phyloP scores from a whole-genome alignment of 1,140 invertebrate species.

The Euschistus heros region DNA sequence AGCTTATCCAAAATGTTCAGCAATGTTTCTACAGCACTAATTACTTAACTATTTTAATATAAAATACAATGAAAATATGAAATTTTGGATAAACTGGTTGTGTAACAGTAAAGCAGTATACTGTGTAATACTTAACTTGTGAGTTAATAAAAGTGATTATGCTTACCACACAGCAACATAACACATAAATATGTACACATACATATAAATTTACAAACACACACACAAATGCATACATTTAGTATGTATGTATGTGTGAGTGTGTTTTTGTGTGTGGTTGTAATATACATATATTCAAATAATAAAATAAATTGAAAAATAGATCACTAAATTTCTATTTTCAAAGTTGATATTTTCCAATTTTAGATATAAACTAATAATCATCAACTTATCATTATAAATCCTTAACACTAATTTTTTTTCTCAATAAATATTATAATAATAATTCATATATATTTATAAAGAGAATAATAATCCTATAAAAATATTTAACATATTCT shows the following conservation, averaged over 20 bases:
- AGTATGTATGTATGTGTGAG: not conserved
- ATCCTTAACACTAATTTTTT: too few relatives aligned
- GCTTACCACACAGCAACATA: not conserved
- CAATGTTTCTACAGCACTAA: constrained; percentile 1
- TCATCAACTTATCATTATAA: too few relatives aligned
- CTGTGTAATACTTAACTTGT: constrained; percentile 1
- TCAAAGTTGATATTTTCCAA: too few relatives aligned
- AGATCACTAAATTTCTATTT: too few relatives aligned
- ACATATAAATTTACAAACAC: not conserved
- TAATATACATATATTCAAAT: too few relatives aligned
- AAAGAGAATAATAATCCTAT: too few relatives aligned
- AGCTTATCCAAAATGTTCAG: constrained; percentile 12
- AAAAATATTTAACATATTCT: not conserved
- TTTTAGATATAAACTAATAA: too few relatives aligned
- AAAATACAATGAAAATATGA: constrained; percentile 4
- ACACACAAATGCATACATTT: constrained; percentile 2
- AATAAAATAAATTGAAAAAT: too few relatives aligned
- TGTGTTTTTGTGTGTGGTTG: too few relatives aligned
- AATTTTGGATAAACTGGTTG: constrained; percentile 13
- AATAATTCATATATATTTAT: too few relatives aligned
- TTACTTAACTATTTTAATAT: not conserved
- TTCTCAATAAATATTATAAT: too few relatives aligned
- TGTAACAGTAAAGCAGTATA: not conserved
- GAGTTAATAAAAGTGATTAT: constrained; percentile 2
- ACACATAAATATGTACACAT: constrained; percentile 4